Evolutionary conservation across 2,113 vertebrate genomes (phyloP).

Genomic region (Castor canadensis): DNA sequence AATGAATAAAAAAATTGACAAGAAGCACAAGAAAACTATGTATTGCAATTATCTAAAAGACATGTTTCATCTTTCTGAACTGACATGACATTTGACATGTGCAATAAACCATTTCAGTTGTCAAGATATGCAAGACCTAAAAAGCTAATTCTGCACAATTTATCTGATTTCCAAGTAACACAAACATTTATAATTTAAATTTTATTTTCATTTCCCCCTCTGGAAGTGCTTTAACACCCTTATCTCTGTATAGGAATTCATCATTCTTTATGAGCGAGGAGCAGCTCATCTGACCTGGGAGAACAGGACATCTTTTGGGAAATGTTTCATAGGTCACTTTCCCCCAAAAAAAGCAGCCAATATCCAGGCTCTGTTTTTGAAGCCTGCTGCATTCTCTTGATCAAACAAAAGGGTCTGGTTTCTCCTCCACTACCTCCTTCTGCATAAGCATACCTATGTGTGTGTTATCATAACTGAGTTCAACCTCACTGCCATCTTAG

Average conservation of each 20-base stretch:
- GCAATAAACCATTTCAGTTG: background rate
- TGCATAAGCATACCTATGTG: background rate
- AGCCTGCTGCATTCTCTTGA: background rate
- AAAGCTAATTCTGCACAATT: background rate
- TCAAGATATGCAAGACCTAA: background rate
- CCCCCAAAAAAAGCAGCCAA: background rate
- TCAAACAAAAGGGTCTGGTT: background rate
- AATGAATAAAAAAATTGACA: conserved; percentile 20
- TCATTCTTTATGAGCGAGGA: background rate
- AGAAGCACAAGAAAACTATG: conserved; percentile 7
- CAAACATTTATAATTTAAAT: background rate
- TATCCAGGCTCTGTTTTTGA: background rate
- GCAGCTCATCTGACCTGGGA: background rate
- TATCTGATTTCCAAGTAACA: background rate
- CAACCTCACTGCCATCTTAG: background rate
- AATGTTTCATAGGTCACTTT: background rate
- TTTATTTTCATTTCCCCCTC: background rate
- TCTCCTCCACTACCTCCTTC: background rate
- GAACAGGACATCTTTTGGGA: background rate
- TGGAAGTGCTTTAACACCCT: background rate
- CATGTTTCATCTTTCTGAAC: background rate
- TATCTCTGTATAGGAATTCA: background rate
- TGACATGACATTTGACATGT: background rate
- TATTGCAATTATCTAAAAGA: background rate
- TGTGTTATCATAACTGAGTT: background rate